Evolutionary conservation across 2,888 invertebrate species (phyloP), one percentile per base, ranked within the genome.

Genomic region (Cepaea hortensis): DNA sequence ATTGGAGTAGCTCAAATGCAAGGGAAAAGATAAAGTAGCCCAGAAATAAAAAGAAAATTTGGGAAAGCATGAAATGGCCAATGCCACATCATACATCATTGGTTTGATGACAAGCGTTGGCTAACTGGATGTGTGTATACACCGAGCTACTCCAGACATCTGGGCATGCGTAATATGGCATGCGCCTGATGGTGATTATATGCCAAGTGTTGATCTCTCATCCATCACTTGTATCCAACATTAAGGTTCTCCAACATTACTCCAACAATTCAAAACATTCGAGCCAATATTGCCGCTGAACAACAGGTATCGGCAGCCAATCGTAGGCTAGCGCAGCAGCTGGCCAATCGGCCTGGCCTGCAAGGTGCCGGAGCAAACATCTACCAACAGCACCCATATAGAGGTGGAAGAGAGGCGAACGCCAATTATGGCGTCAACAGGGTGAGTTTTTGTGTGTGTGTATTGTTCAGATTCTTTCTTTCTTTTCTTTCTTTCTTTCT

Each of bases 261-360:
- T 89, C 92, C 92, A 15, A 88, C 89, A 3, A 89, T 91, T 46
- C 92, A 92, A 88, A 90, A 90, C 87, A 91, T 93, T 55, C 89
- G 93, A 20, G 91, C 91, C 76, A 91, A 92, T 88, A 92, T 93
- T 91, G 91, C 91, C 20, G 90, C 91, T 0, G 89, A 91, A 73
- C 92, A 92, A 46, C 92, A 92, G 77, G 92, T 92, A 0, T 90
- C 92, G 0, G 93, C 93, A 18, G 94, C 94, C 90, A 95, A 95
- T 90, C 91, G 94, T 70, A 92, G 95, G 68, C 93, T 95, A 35
- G 95, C 95, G 1, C 94, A 94, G 87, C 95, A 95, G 91, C 95
- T 95, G 95, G 95, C 95, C 76, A 94, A 95, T 88, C 91, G 95
- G 86, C 95, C 95, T 4, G 91, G 92, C 23, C 61, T 90, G 4